Evolutionary conservation across 2,113 vertebrate species (phyloP).

Genomic region (Gasterosteus aculeatus): DNA sequence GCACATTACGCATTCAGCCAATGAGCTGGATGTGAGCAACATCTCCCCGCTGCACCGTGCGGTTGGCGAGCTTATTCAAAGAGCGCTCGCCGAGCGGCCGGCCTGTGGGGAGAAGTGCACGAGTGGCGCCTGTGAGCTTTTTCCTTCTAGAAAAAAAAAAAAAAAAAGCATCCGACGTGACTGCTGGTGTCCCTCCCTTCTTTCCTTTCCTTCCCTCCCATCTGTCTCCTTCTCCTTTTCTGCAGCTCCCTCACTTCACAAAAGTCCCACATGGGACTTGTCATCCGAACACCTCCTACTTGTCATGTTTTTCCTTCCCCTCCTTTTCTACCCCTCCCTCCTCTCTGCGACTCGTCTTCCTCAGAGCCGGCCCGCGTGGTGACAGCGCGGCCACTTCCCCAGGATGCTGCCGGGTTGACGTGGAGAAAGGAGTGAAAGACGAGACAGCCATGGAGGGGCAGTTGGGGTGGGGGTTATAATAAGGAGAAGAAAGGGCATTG

Average conservation of each 20-base stretch:
- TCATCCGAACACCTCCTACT: constrained; percentile 66
- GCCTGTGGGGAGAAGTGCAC: constrained; percentile 24
- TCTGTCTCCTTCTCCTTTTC: constrained; percentile 3
- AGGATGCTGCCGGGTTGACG: constrained; percentile 50
- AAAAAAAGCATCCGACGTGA: constrained; percentile 25
- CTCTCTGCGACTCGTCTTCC: constrained; percentile 42
- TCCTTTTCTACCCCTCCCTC: background rate
- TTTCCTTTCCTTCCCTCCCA: background rate
- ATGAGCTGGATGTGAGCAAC: constrained; percentile 33
- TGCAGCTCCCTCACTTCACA: constrained; percentile 58
- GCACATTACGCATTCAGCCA: constrained; percentile 54
- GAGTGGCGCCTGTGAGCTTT: constrained; percentile 34
- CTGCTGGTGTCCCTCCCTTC: constrained; percentile 15
- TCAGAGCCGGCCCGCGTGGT: constrained; percentile 43
- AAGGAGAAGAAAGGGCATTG: constrained; percentile 20
- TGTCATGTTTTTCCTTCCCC: constrained; percentile 48
- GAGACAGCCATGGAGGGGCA: constrained; percentile 6
- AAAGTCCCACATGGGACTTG: constrained; percentile 56
- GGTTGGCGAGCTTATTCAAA: constrained; percentile 5
- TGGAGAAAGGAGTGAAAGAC: constrained; percentile 40
- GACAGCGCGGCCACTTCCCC: constrained; percentile 60
- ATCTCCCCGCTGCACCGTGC: constrained; percentile 34
- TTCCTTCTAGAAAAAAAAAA: constrained; percentile 26
- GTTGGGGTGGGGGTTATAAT: no score
- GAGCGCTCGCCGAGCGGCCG: constrained; percentile 10